phyloP scores from a whole-genome alignment of 2,797 vertebrate species.

The Tachyglossus aculeatus region DNA sequence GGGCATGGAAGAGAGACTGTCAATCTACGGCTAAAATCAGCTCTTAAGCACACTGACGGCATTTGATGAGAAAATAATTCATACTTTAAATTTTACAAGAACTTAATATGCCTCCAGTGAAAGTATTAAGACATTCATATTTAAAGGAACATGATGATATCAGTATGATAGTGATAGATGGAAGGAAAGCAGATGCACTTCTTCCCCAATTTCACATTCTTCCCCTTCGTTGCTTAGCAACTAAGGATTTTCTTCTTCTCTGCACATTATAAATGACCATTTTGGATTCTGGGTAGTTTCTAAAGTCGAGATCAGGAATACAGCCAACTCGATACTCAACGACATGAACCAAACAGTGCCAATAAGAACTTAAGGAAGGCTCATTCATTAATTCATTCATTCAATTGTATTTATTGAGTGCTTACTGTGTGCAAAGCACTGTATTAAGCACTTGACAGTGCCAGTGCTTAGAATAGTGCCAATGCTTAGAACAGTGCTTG shows the following conservation, averaged over 20 bases:
- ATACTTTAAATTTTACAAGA: conserved; percentile 26
- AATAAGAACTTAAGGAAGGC: too few species aligned
- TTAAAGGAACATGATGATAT: conserved; percentile 11
- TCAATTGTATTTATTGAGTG: too few species aligned
- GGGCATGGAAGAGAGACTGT: conserved; percentile 33
- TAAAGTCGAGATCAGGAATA: conserved; percentile 3
- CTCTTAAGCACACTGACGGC: conserved; percentile 32
- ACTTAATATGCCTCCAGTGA: not conserved
- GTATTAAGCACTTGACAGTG: too few species aligned
- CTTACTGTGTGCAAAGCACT: too few species aligned
- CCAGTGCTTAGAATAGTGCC: too few species aligned
- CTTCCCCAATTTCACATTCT: conserved; percentile 6
- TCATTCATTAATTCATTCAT: too few species aligned
- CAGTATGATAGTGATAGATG: conserved; percentile 13
- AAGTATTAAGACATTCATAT: conserved; percentile 10
- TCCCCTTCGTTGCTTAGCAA: conserved; percentile 31
- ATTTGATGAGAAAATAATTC: conserved; percentile 43
- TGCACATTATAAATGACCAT: conserved; percentile 11
- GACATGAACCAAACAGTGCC: not conserved
- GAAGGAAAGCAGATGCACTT: conserved; percentile 4
- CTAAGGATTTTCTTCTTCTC: conserved; percentile 21
- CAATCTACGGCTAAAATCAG: conserved; percentile 38
- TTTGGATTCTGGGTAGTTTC: conserved; percentile 11
- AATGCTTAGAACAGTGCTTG: too few species aligned
- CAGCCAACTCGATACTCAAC: conserved; percentile 2